Evolutionary conservation across 2,888 invertebrate genomes (phyloP).

Genomic region (Clunio marinus): DNA sequence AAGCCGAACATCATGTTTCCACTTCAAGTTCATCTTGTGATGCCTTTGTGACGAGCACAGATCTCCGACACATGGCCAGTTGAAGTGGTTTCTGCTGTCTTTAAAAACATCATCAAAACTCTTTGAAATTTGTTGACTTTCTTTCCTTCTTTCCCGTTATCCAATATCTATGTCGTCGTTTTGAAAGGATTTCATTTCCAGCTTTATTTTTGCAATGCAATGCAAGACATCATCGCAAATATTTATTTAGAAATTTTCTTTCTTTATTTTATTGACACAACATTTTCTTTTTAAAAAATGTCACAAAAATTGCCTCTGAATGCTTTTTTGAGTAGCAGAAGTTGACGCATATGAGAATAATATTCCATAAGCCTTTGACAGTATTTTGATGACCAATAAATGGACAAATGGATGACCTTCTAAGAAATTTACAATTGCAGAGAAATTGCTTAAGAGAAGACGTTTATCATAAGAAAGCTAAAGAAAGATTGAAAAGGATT

Average conservation of each 20-base stretch:
- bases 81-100: constrained; percentile 5
- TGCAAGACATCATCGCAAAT: constrained; percentile 17
- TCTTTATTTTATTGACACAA: constrained; percentile 7
- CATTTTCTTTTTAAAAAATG: not conserved
- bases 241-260: not conserved
- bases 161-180: not conserved
- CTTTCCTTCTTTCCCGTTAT: constrained; percentile 15
- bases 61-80: constrained; percentile 24
- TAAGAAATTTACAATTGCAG: constrained; percentile 19
- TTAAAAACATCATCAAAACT: constrained; percentile 20
- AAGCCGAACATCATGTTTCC: constrained; percentile 38
- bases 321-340: not conserved
- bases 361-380: constrained; percentile 22
- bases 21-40: constrained; percentile 31
- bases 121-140: constrained; percentile 28
- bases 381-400: constrained; percentile 27
- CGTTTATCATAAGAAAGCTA: constrained; percentile 20
- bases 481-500: constrained; percentile 29
- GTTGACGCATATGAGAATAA: constrained; percentile 22
- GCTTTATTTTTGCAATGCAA: not conserved
- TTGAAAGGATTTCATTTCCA: not conserved
- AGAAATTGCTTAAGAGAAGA: constrained; percentile 20
- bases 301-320: constrained; percentile 19
- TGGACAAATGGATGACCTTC: constrained; percentile 26
- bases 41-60: too few species aligned